These are phyloP conservation scores for Parasteatoda tepidariorum DNA, from an alignment of 1,140 invertebrate species.

Conservation along the genomic window DNA sequence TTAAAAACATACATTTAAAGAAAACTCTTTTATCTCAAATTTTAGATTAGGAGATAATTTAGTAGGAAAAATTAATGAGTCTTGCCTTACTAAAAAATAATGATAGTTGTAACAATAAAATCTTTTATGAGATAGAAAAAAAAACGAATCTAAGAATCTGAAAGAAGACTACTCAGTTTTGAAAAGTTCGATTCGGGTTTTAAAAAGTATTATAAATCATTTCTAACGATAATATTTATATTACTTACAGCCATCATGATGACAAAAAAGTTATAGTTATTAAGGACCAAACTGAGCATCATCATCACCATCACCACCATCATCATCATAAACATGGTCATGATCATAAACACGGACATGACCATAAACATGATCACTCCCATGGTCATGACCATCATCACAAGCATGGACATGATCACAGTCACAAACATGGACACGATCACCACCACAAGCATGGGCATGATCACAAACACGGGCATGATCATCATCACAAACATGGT, in stretches of 20 bases:
- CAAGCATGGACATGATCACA: conserved; percentile 3
- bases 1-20: too few relatives aligned
- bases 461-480: conserved; percentile 6
- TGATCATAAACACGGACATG: conserved; percentile 15
- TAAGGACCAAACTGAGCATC: conserved; percentile 36
- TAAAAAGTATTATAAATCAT: neutral
- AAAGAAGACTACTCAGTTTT: neutral
- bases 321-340: conserved; percentile 41
- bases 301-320: conserved; percentile 42
- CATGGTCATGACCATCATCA: conserved; percentile 13
- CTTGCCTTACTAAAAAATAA: too few relatives aligned
- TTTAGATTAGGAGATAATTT: too few relatives aligned
- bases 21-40: too few relatives aligned
- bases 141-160: neutral
- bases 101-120: neutral
- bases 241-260: neutral
- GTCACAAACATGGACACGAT: conserved; percentile 1
- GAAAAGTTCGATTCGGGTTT: neutral
- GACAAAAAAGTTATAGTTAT: conserved; percentile 41
- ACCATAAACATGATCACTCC: neutral
- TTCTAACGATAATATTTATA: neutral
- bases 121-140: neutral
- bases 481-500: neutral
- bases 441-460: conserved; percentile 4
- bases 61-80: neutral